These are phyloP conservation scores for Caenorhabditis macrosperma DNA, from an alignment of 2,888 invertebrate genomes.

Conservation along the genomic window DNA sequence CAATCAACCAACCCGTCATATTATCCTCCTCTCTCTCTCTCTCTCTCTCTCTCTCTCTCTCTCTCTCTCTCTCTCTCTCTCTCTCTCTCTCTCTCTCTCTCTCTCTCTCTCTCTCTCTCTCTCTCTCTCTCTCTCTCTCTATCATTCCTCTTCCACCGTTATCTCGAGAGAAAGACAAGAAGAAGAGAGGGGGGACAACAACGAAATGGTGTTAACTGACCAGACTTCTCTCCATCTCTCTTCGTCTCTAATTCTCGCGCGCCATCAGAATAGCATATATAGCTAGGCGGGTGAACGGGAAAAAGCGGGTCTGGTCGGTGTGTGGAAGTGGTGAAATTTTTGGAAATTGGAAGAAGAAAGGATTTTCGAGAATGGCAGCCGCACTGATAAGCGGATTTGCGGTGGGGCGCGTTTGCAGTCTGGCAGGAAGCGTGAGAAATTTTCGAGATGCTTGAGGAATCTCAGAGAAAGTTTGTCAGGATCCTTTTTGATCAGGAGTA, in stretches of 20 bases:
- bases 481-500: too few species aligned
- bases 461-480: too few species aligned
- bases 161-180: constrained; percentile 33
- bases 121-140: constrained; percentile 1
- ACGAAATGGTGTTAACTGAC: constrained; percentile 50
- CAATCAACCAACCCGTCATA: constrained; percentile 9
- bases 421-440: neutral
- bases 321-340: neutral
- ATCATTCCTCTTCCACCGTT: neutral
- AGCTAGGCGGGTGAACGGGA: neutral
- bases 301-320: constrained; percentile 34
- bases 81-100: constrained; percentile 14
- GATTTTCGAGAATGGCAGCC: constrained; percentile 19
- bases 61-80: constrained; percentile 1
- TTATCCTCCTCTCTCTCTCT: constrained; percentile 24
- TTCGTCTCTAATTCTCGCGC: too few species aligned
- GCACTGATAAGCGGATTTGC: constrained; percentile 39
- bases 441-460: too few species aligned
- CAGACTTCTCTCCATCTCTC: constrained; percentile 16
- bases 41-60: neutral
- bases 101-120: constrained; percentile 5
- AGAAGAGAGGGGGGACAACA: too few species aligned
- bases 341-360: neutral
- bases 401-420: neutral
- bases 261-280: constrained; percentile 18